Percentiles rank a stretch among this genome's conserved stretches.
Evolutionary conservation across 2,113 vertebrate species (phyloP).

Genomic region (Probosciger aterrimus): DNA sequence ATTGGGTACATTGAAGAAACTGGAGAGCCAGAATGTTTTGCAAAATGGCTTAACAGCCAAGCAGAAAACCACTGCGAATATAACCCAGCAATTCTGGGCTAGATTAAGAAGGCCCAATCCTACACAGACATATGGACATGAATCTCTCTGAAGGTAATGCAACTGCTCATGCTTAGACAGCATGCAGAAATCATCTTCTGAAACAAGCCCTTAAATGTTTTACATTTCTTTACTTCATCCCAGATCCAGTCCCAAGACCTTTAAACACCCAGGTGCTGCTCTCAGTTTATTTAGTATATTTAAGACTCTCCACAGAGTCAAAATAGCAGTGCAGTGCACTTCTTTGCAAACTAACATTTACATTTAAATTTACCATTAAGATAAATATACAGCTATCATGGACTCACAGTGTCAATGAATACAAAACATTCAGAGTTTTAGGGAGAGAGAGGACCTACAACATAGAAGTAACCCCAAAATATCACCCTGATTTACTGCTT

Average conservation of each 20-base stretch:
- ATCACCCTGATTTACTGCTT: background rate
- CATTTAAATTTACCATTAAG: background rate
- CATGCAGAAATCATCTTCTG: background rate
- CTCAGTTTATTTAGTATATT: background rate
- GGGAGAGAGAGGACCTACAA: background rate
- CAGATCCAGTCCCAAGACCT: background rate
- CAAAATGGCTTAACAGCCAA: conserved; percentile 22
- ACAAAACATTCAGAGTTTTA: background rate
- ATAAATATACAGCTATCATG: fast-evolving
- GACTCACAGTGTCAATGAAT: background rate
- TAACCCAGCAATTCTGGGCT: background rate
- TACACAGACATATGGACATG: fast-evolving
- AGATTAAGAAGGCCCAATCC: background rate
- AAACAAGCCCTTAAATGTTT: background rate
- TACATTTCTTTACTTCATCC: background rate
- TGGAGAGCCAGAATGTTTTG: conserved; percentile 26
- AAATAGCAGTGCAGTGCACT: background rate
- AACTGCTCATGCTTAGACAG: background rate
- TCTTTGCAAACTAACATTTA: background rate
- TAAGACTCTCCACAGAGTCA: background rate
- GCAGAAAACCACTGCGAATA: background rate
- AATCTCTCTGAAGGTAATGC: background rate
- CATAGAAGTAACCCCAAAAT: background rate
- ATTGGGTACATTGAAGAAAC: conserved; percentile 22
- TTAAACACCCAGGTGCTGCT: background rate